Evolutionary conservation across 2,888 invertebrate genomes (phyloP).

Genomic region (Sturmia bella): DNA sequence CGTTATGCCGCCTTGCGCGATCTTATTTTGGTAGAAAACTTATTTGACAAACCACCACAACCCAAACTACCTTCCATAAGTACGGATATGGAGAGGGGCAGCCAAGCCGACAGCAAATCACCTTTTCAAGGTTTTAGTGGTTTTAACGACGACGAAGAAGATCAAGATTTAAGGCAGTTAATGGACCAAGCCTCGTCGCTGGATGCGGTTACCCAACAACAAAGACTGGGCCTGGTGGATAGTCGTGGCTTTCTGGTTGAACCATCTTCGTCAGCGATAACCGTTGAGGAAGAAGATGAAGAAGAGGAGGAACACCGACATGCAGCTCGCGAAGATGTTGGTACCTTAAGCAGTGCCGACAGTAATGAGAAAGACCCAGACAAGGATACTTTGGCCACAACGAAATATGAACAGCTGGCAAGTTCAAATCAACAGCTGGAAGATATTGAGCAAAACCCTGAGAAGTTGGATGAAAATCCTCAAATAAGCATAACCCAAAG

Average conservation of each 20-base stretch:
- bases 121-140: constrained; percentile 78
- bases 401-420: constrained; percentile 77
- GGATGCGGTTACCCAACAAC: constrained; percentile 73
- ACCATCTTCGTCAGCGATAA: constrained; percentile 77
- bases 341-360: constrained; percentile 79
- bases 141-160: constrained; percentile 77
- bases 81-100: neutral
- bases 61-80: constrained; percentile 36
- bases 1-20: constrained; percentile 92
- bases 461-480: constrained; percentile 57
- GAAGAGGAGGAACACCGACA: constrained; percentile 54
- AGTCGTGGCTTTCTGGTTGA: constrained; percentile 77
- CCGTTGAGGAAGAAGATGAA: constrained; percentile 78
- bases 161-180: constrained; percentile 83
- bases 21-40: constrained; percentile 86
- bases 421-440: constrained; percentile 75
- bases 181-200: constrained; percentile 79
- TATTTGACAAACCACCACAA: constrained; percentile 83
- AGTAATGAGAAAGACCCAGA: constrained; percentile 78
- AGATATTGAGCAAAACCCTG: constrained; percentile 65
- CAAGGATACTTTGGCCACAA: constrained; percentile 69
- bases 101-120: constrained; percentile 71
- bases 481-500: constrained; percentile 64
- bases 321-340: constrained; percentile 73
- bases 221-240: constrained; percentile 77